These are phyloP conservation scores for Irena cyanogastra DNA, from an alignment of 2,113 vertebrate species.

Conservation along the genomic window DNA sequence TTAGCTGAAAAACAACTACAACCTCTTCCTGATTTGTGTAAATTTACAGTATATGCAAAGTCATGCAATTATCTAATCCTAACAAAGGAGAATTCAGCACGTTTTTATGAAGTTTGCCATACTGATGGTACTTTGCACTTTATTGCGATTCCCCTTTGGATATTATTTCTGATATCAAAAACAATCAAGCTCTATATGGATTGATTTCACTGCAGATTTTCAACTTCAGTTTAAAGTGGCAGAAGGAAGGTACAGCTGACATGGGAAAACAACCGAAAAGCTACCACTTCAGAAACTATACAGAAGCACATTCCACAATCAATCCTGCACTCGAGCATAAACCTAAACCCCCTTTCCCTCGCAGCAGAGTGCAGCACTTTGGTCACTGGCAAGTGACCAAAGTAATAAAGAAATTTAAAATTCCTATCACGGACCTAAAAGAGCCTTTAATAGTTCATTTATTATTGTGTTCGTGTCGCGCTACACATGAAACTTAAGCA, in stretches of 20 bases:
- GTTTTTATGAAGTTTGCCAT: not conserved
- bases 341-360: too few species aligned
- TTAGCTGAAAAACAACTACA: not conserved
- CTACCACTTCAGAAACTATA: not conserved
- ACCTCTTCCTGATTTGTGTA: not conserved
- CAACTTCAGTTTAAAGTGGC: not conserved
- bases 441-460: not conserved
- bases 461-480: accelerated
- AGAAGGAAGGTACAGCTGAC: not conserved
- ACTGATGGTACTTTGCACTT: not conserved
- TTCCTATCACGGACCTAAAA: not conserved
- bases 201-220: not conserved
- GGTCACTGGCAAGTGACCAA: not conserved
- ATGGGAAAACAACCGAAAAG: accelerated
- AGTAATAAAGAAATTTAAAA: not conserved
- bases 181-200: not conserved
- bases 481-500: not conserved
- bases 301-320: not conserved
- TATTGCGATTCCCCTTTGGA: not conserved
- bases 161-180: not conserved
- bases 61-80: not conserved
- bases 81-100: not conserved
- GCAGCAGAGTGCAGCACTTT: accelerated
- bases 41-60: not conserved
- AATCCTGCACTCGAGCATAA: not conserved